A percentile compares a stretch with the other conserved stretches of the same genome.
These are phyloP conservation scores for Toxostoma redivivum DNA, from an alignment of 2,113 vertebrate species.

Conservation along the genomic window DNA sequence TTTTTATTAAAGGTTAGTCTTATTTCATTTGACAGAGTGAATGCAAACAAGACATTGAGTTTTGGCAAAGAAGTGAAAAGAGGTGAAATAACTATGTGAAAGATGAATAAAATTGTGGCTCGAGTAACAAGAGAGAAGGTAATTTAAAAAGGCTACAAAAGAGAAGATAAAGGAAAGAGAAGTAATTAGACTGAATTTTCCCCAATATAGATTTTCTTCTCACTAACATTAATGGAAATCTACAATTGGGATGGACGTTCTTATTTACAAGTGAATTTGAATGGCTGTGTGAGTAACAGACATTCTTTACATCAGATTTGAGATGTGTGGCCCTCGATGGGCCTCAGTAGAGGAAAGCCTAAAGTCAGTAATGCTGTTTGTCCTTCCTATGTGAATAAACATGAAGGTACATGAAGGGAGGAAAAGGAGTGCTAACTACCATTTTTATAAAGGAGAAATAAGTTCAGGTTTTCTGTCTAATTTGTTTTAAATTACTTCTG, in stretches of 20 bases:
- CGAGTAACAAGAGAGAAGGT: not conserved
- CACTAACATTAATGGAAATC: not conserved
- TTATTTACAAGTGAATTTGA: not conserved
- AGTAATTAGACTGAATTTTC: not conserved
- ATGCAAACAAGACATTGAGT: not conserved
- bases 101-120: not conserved
- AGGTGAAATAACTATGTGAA: not conserved
- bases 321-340: not conserved
- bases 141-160: not conserved
- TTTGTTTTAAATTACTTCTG: slow-evolving; percentile 16
- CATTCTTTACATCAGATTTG: not conserved
- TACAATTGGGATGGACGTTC: not conserved
- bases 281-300: not conserved
- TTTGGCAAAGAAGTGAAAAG: not conserved
- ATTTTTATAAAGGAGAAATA: not conserved
- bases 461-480: not conserved
- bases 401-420: not conserved
- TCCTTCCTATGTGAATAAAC: not conserved
- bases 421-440: not conserved
- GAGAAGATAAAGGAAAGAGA: not conserved
- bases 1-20: not conserved
- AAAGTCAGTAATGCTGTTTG: not conserved
- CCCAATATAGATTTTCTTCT: not conserved
- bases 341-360: not conserved
- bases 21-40: not conserved